A percentile compares a stretch with the other conserved stretches of the same genome.
phyloP scores from a whole-genome alignment of 2,888 invertebrate genomes.

The Bedellia somnulentella region DNA sequence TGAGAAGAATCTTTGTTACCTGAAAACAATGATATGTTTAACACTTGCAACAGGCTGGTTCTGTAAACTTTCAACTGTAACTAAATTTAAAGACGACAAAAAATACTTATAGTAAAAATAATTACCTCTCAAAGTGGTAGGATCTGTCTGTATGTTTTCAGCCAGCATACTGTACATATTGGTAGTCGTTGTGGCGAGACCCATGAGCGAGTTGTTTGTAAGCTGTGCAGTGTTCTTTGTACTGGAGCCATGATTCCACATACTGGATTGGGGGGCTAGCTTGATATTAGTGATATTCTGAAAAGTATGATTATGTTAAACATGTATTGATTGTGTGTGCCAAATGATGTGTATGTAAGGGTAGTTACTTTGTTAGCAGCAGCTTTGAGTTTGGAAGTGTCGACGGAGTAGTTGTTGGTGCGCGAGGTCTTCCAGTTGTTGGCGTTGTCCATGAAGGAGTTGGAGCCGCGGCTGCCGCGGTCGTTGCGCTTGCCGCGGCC shows the following conservation, averaged over 20 bases:
- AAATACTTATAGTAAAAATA: no score
- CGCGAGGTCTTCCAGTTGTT: slow-evolving; percentile 32
- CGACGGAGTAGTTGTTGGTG: slow-evolving; percentile 28
- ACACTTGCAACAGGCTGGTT: no score
- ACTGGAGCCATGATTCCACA: slow-evolving; percentile 45
- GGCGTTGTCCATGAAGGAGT: slow-evolving; percentile 25
- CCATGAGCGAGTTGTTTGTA: slow-evolving; percentile 30
- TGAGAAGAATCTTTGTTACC: slow-evolving; percentile 35
- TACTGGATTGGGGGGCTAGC: slow-evolving; percentile 34
- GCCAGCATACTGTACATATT: slow-evolving; percentile 29
- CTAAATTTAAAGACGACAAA: no score
- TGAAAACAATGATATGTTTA: no score
- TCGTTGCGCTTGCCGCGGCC: slow-evolving; percentile 5
- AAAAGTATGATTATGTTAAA: slow-evolving; percentile 13
- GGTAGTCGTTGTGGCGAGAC: slow-evolving; percentile 25
- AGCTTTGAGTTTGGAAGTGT: slow-evolving; percentile 37
- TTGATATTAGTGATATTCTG: slow-evolving; percentile 39
- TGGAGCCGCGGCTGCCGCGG: slow-evolving; percentile 23
- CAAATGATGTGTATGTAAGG: background rate
- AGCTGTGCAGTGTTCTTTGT: slow-evolving; percentile 29
- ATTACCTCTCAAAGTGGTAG: slow-evolving; percentile 32
- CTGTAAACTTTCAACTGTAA: no score
- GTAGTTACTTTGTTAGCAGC: slow-evolving; percentile 2
- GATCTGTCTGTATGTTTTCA: slow-evolving; percentile 34
- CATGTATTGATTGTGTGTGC: background rate